These are phyloP conservation scores for Argya squamiceps DNA, from an alignment of 2,797 vertebrate genomes.

Conservation along the genomic window DNA sequence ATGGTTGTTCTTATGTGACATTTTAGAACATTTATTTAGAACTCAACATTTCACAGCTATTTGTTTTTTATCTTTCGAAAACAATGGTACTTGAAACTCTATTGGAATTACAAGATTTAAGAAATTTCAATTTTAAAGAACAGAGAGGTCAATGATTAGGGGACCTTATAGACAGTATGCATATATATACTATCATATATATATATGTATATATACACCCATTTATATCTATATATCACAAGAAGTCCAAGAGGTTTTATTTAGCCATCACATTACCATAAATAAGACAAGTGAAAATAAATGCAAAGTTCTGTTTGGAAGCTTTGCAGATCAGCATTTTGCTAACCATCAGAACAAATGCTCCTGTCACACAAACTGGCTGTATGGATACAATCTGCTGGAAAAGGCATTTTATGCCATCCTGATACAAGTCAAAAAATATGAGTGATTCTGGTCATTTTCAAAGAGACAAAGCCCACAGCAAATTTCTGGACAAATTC, in stretches of 20 bases:
- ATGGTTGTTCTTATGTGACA: neutral
- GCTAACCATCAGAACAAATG: slow-evolving; percentile 21
- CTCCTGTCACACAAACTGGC: slow-evolving; percentile 1
- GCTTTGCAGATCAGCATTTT: slow-evolving; percentile 44
- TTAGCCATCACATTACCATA: neutral
- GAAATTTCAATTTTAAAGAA: neutral
- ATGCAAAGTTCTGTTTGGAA: neutral
- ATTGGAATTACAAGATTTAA: neutral
- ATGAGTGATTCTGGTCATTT: neutral
- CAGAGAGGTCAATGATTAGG: neutral
- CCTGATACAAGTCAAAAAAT: slow-evolving; percentile 5
- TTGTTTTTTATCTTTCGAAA: neutral
- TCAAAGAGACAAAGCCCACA: slow-evolving; percentile 7
- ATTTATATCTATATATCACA: neutral
- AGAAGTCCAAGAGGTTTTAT: neutral
- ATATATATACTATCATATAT: too few relatives aligned
- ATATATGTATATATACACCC: accelerated
- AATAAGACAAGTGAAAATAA: slow-evolving; percentile 24
- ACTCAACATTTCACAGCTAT: neutral
- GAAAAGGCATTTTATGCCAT: neutral
- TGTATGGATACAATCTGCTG: slow-evolving; percentile 17
- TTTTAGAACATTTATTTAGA: neutral
- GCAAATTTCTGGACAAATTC: slow-evolving; percentile 4
- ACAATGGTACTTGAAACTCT: neutral
- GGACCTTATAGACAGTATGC: neutral